Base-by-base conservation (phyloP, 2,113 vertebrate genomes). In the Corydoras sp. region DNA sequence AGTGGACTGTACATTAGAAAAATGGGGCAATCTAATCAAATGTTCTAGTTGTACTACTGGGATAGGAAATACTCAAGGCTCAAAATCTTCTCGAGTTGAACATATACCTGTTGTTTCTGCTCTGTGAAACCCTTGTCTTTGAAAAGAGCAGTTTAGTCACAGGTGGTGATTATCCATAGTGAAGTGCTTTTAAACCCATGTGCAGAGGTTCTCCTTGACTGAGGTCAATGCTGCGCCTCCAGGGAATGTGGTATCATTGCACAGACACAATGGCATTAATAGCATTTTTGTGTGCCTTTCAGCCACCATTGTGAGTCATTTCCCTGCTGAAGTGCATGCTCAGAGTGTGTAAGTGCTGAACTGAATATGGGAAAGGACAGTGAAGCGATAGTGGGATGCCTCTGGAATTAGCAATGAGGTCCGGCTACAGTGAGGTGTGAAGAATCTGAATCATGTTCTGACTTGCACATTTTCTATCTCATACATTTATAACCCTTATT, bases 141-240 rank as follows among this genome's bases (percentile, higher is more conserved):
- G 12, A 15, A 72, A 48, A 48, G 58, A 61, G 30, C 48, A 54
- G 68, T 60, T 75, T 29, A 65, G 62, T 67, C 68, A 68, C 63
- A 58, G 35, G 63, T 64, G 68, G 59, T 50, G 15, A 67, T 65
- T 71, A 64, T 71, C 58, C 59, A 62, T 24, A 24, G 62, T n/a
- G 14, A 58, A 31, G 10, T 58, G 63, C 15, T 53, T 56, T 49
- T 69, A 61, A 10, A 5, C 31, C 9, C 0, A 3, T 31, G 59
- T 51, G 62, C 24, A 14, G 71, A 61, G 62, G 59, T 66, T 73
- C 62, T 77, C 24, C 58, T 62, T 77, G 66, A 61, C 29, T 43
- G 31, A 74, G 54, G 61, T 69, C 67, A 70, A 2, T 55, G 15
- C 58, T 68, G 13, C 9, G 15, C 58, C 49, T 68, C 55, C 50